A percentile compares a stretch with the other conserved stretches of the same genome.
Evolutionary conservation across 1,140 invertebrate genomes (phyloP).

Genomic region (Ceratina australensis): DNA sequence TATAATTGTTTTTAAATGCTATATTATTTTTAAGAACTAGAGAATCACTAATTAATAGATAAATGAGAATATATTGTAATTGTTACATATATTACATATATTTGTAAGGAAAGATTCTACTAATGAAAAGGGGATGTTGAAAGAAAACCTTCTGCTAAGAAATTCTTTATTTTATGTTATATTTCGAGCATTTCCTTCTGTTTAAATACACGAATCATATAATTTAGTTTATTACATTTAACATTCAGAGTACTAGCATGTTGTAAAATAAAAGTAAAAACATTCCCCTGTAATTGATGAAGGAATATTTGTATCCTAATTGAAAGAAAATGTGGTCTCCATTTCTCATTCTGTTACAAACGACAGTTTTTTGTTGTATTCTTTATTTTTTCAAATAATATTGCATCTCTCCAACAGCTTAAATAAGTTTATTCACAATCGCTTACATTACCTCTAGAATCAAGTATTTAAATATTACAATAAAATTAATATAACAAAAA

Average conservation of each 20-base stretch:
- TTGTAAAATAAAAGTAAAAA: constrained; percentile 20
- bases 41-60: no score
- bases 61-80: no score
- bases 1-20: no score
- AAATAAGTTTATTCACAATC: constrained; percentile 28
- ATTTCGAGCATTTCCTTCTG: not conserved
- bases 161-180: constrained; percentile 22
- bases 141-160: constrained; percentile 8
- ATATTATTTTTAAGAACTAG: no score
- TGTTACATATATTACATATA: no score
- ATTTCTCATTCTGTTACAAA: constrained; percentile 10
- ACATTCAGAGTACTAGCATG: constrained; percentile 12
- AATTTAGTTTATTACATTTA: not conserved
- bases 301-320: no score
- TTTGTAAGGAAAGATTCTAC: no score
- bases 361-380: not conserved
- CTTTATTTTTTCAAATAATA: constrained; percentile 24
- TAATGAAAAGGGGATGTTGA: not conserved
- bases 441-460: constrained; percentile 21
- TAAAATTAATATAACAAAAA: constrained; percentile 44
- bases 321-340: not conserved
- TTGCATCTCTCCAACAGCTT: not conserved
- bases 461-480: constrained; percentile 22
- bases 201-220: constrained; percentile 3
- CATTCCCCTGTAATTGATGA: not conserved